Base-by-base conservation (phyloP, 2,888 invertebrate genomes). In the Caenorhabditis imperialis region DNA sequence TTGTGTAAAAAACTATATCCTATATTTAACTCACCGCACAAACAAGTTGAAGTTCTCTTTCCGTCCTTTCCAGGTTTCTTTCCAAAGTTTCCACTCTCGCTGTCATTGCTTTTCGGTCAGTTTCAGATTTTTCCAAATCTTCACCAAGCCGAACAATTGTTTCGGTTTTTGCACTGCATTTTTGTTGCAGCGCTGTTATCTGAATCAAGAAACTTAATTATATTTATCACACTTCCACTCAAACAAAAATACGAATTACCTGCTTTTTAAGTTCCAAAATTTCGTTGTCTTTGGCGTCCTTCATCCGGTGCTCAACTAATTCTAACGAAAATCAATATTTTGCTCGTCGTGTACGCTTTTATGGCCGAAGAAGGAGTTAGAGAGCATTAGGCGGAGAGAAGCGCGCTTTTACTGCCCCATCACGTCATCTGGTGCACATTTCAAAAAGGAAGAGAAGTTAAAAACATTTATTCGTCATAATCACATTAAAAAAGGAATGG, bases 131-230 rank as follows among this genome's bases (percentile, higher is more conserved):
- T 48, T 81, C 78, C 20, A 81, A 55, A 53, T 81, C 82, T 38
- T 78, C 63, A 14, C 82, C 82, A 14, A 82, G 70, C n/a, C 82
- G 50, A 0, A 82, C 70, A 7, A 82, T 78, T 5, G 82, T 79
- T 18, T 82, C 82, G 0, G 80, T 82, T 60, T 82, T 82, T 3
- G 78, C 71, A 30, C 53, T 48, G 20, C 79, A 51, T 70, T 79
- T 77, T 51, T 72, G 70, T 60, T 82, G 75, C 2, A 79, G 61
- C 23, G 62, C 55, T 3, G 69, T 53, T 6, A 80, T 45, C 81
- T 79, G 23, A 47, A 69, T 33, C 47, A 30, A 22, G 12, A 25
- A 8, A 37, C 16, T 42, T 3, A 3, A n/a, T 44, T 27, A 12
- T 47, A 12, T 14, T 14, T 27, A 47, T 3, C 4, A 1, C 5